Evolutionary conservation across 2,113 vertebrate species (phyloP).

Genomic region (Saccopteryx bilineata): DNA sequence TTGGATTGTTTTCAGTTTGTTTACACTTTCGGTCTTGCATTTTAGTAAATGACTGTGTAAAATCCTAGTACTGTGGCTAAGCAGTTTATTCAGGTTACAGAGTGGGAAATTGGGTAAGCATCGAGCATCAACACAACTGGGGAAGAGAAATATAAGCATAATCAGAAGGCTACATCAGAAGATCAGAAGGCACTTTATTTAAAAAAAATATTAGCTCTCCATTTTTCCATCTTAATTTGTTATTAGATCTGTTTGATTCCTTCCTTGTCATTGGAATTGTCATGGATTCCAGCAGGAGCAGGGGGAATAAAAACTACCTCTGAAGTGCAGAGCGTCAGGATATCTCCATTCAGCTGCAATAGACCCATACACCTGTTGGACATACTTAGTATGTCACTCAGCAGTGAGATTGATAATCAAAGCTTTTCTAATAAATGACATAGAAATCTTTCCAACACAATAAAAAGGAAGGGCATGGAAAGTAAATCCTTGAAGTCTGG

Average conservation of each 20-base stretch:
- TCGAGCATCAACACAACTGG: not conserved
- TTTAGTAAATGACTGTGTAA: slow-evolving; percentile 13
- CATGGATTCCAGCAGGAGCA: not conserved
- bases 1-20: slow-evolving; percentile 14
- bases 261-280: not conserved
- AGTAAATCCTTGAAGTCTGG: not conserved
- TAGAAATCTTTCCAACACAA: slow-evolving; percentile 2
- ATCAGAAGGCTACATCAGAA: not conserved
- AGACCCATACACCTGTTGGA: slow-evolving; percentile 3
- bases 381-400: not conserved
- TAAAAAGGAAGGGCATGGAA: not conserved
- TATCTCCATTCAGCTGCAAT: not conserved
- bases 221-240: slow-evolving; percentile 50
- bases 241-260: slow-evolving; percentile 19
- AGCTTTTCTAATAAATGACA: slow-evolving; percentile 52
- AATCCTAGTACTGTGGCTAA: slow-evolving; percentile 1
- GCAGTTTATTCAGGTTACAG: slow-evolving; percentile 30
- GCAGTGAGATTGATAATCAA: not conserved
- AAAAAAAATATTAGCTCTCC: not conserved
- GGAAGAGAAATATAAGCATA: not conserved
- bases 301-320: not conserved
- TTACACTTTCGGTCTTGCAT: not conserved
- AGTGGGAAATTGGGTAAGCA: not conserved
- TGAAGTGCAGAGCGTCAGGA: not conserved
- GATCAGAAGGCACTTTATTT: not conserved